Evolutionary conservation across 2,113 vertebrate species (phyloP), one percentile per base, ranked within the genome.

Genomic region (Eolophus roseicapilla): DNA sequence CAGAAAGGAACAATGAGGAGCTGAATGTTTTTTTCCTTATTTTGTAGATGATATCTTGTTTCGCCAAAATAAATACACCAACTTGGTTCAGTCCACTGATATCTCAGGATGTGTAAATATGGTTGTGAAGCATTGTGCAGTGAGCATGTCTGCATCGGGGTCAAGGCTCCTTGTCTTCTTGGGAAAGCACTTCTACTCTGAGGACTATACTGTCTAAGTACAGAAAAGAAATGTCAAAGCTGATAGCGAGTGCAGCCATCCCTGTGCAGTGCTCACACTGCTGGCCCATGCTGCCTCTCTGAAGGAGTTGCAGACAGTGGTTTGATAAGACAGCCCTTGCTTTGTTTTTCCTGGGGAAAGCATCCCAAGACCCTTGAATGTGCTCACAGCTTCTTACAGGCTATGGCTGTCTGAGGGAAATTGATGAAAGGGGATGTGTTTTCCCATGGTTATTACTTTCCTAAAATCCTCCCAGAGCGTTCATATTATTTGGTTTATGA

Each of bases 401-500:
- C 75, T 80, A 6, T 63, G 68, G 9, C n/a, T 92, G 31, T 43
- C 44, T 63, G 47, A 77, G 59, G 29, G 24, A 88, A 77, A 70
- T 6, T 63, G 86, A 47, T 92, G 67, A 86, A 85, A 86, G 67
- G n/a, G 19, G 41, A 49, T 65, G 49, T 62, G 17, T 90, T 94
- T 93, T 84, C 64, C 53, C 46, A 33, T 55, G 60, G 46, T 70
- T 90, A 70, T 86, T 90, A 31, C 68, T 78, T 83, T 35, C 46
- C 64, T 90, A 86, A 93, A 94, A 70, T 79, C 75, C 59, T 93
- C 62, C 59, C 67, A 37, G 28, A 64, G 27, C 20, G n/a, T 62
- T 80, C 85, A 17, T 87, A 20, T 88, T 87, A 79, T 82, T 90
- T 94, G 12, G 70, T 88, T 93, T 92, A 80, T 88, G 82, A 95